Evolutionary conservation across 2,113 vertebrate species (phyloP), one percentile per base, ranked within the genome.

Genomic region (Pseudolaguvia tuberculata): DNA sequence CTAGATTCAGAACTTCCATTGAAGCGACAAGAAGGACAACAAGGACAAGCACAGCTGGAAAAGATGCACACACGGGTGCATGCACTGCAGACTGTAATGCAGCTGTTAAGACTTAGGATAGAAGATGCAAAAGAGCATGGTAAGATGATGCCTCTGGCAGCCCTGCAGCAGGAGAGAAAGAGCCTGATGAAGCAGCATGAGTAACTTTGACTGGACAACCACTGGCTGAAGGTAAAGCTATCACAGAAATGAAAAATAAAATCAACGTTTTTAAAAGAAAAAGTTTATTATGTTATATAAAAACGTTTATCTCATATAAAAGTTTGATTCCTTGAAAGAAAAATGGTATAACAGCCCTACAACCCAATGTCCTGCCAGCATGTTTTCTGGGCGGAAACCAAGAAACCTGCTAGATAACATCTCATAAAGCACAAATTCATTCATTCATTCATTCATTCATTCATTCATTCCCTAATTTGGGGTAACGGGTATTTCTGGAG

Each of bases 141-240:
- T 1, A 82, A 77, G 35, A 73, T 85, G 3, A 57, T 18, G 23
- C 86, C 85, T 0, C 82, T 90, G 0, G 86, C 89, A 2, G 83
- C 81, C 3, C 85, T 92, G 75, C 89, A 92, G 50, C 78, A 83
- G 1, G 90, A 94, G 61, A 94, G 91, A 66, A 82, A 80, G 31
- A 88, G 88, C 73, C 88, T 95, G 42, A 77, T 80, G 55, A 87
- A 90, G 65, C 91, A 93, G 81, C 84, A 88, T 1, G 81, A 82
- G 35, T 86, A 87, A 3, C 85, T 86, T 79, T 91, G 88, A 58
- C 56, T 87, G 67, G 82, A 92, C 62, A 84, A 87, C 52, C 89
- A 92, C 78, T 89, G 93, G 65, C 81, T 93, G 50, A 88, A 88
- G 90, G 94, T 95, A 53, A 71, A 82, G 14, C 20, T 59, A n/a